phyloP scores from a whole-genome alignment of 1,140 invertebrate species.

The Penaeus chinensis region DNA sequence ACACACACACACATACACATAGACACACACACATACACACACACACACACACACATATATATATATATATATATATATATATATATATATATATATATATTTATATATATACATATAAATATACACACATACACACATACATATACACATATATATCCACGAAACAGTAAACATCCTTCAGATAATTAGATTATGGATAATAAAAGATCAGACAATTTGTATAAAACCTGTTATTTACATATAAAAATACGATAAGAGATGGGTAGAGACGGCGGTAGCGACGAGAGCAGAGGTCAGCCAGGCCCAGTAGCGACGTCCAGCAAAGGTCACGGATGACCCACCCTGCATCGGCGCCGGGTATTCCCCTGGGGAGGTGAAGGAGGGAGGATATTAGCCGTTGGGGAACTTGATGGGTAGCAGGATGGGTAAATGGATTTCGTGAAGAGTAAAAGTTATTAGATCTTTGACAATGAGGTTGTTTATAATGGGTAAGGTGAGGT shows the following conservation, averaged over 20 bases:
- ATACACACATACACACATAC: constrained; percentile 26
- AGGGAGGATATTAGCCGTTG: not conserved
- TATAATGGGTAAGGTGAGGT: too few species aligned
- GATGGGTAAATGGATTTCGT: not conserved
- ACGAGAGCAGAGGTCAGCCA: constrained; percentile 46
- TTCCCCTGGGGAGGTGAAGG: constrained; percentile 40
- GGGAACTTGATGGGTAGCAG: not conserved
- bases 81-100: too few species aligned
- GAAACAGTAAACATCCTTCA: not conserved
- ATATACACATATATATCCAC: constrained; percentile 8
- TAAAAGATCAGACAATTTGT: not conserved
- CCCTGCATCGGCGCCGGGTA: constrained; percentile 64
- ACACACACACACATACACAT: not conserved
- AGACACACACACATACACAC: not conserved
- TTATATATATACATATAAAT: constrained; percentile 7
- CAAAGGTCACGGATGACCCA: constrained; percentile 59
- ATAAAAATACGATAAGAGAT: constrained; percentile 63
- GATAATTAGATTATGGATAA: not conserved
- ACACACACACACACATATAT: too few species aligned
- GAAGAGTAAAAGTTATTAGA: not conserved
- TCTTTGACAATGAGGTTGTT: too few species aligned
- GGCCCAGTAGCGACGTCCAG: constrained; percentile 42
- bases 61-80: too few species aligned
- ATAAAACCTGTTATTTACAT: constrained; percentile 62
- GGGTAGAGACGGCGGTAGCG: constrained; percentile 37